Evolutionary conservation across 2,113 vertebrate genomes (phyloP), one percentile per base, ranked within the genome.

Genomic region (Copsychus sechellarum): DNA sequence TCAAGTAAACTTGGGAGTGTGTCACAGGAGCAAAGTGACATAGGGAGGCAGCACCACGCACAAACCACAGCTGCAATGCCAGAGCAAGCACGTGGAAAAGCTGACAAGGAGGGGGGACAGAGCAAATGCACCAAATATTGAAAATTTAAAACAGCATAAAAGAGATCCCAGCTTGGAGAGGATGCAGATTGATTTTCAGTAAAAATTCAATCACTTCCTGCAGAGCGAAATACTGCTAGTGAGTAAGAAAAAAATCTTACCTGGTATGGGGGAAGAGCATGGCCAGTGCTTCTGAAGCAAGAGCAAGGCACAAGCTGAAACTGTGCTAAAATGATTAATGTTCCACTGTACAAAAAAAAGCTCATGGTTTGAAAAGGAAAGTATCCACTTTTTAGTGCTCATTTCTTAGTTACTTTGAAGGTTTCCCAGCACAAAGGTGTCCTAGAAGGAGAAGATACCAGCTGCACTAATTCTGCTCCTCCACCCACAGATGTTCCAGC

Each of bases 21-120:
- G 12, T 34, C 71, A 62, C 12, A 20, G 86, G 47, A 74, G 33
- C 28, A 29, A 38, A 82, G 56, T 13, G 60, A 54, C 45, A 69
- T 1, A 1, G 25, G 19, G 23, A 66, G 34, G 36, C 66, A 72
- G 56, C 0, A 0, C 48, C 20, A 21, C 45, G 38, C 33, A 70
- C 42, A 47, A 51, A 29, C 25, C 20, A 10, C 1, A 33, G 54
- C 79, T n/a, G 40, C 24, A 47, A 45, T 2, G 6, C 42, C 3
- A 48, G 24, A 64, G 42, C 50, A 36, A 57, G 38, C 4, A 48
- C 5, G 8, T 2, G 8, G 73, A 73, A 34, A 66, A 57, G 57
- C 12, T 21, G 34, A 50, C 64, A 65, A 70, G 31, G 54, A 14
- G 9, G 8, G 5, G 8, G 12, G 15, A 17, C 54, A 33, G 50